These are phyloP conservation scores for Drosophila kambysellisi DNA, from an alignment of 2,888 invertebrate species.

Conservation along the genomic window DNA sequence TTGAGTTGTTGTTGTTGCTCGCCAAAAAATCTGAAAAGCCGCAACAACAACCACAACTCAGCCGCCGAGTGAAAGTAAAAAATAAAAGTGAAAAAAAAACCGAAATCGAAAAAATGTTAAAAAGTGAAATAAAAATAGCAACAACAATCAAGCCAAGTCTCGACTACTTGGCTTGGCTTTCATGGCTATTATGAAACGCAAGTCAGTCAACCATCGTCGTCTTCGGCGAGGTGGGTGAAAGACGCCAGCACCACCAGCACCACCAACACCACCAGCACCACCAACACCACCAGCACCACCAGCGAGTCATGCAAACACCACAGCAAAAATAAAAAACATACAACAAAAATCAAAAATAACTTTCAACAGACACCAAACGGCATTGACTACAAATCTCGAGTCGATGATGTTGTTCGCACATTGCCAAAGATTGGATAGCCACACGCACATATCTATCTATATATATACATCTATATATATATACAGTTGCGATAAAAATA, in stretches of 20 bases:
- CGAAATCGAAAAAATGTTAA: slow-evolving; percentile 25
- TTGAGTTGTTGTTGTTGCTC: slow-evolving; percentile 30
- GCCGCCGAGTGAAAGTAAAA: slow-evolving; percentile 71
- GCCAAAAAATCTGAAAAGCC: slow-evolving; percentile 60
- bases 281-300: slow-evolving; percentile 46
- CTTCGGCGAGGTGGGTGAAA: slow-evolving; percentile 23
- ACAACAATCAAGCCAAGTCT: slow-evolving; percentile 27
- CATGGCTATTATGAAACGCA: slow-evolving; percentile 77
- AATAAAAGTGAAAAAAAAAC: slow-evolving; percentile 23
- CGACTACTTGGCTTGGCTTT: slow-evolving; percentile 70
- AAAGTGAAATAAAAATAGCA: slow-evolving; percentile 73
- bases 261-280: slow-evolving; percentile 42
- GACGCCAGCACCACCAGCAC: slow-evolving; percentile 9
- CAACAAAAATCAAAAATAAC: slow-evolving; percentile 34
- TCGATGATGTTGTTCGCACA: slow-evolving; percentile 72
- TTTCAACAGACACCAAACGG: slow-evolving; percentile 68
- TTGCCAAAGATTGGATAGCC: slow-evolving; percentile 36
- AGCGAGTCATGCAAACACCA: slow-evolving; percentile 1
- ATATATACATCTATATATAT: neutral
- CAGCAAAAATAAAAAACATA: slow-evolving; percentile 3
- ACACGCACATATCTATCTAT: neutral
- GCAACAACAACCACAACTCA: slow-evolving; percentile 36
- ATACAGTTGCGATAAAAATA: neutral
- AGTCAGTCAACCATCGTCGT: slow-evolving; percentile 68
- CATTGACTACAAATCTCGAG: slow-evolving; percentile 69